Conservation (phyloP, 2,113 vertebrate species). For the Platycercus adscitus region DNA sequence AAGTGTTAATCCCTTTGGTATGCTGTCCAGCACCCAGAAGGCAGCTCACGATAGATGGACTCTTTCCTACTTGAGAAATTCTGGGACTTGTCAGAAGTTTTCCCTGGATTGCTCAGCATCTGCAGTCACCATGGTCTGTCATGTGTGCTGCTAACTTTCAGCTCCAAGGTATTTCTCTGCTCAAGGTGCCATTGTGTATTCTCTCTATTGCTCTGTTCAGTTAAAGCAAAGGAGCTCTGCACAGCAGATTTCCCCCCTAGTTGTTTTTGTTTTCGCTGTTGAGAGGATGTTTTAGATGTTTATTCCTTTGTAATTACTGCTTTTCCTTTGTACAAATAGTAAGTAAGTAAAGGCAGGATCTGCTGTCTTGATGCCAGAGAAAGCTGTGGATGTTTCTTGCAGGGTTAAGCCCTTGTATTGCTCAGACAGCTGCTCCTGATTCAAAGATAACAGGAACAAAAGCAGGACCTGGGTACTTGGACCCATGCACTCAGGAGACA, state of each 20-base stretch:
- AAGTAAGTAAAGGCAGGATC: slow-evolving; percentile 8
- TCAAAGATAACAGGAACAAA: background rate
- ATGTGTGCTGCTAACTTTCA: background rate
- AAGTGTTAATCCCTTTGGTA: slow-evolving; percentile 6
- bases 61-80: background rate
- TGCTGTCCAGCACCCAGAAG: background rate
- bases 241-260: accelerated
- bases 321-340: slow-evolving; percentile 36
- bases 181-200: background rate
- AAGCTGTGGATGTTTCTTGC: background rate
- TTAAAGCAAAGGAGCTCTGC: background rate
- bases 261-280: background rate
- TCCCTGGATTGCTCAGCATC: background rate
- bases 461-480: background rate
- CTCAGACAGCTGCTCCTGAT: background rate
- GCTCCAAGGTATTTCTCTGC: background rate
- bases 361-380: background rate
- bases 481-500: background rate
- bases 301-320: background rate
- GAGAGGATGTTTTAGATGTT: slow-evolving; percentile 2
- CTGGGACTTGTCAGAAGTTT: background rate
- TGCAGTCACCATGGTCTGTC: background rate
- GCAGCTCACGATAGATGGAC: background rate
- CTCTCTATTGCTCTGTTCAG: background rate
- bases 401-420: background rate